Conservation (phyloP, 1,140 invertebrate genomes). For the Magallana angulata region DNA sequence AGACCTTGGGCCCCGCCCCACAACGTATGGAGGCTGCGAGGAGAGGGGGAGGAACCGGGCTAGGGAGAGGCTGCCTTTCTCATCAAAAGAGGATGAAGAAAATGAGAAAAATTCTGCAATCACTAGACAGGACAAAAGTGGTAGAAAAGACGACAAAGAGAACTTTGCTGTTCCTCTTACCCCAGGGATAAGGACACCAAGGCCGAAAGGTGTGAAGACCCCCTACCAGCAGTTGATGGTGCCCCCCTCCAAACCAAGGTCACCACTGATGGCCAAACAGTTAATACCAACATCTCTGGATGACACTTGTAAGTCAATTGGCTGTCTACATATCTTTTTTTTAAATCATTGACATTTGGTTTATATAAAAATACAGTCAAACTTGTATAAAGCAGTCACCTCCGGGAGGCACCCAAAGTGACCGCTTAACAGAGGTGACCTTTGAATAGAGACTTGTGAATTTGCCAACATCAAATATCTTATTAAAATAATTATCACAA, state of each 20-base stretch:
- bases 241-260: slow-evolving; percentile 58
- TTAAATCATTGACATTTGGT: no score
- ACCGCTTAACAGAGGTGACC: no score
- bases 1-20: slow-evolving; percentile 51
- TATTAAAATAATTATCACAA: no score
- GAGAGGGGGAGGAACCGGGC: slow-evolving; percentile 63
- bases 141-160: slow-evolving; percentile 72
- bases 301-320: slow-evolving; percentile 69
- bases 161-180: slow-evolving; percentile 78
- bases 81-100: slow-evolving; percentile 50
- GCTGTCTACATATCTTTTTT: no score
- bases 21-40: slow-evolving; percentile 53
- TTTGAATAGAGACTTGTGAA: no score
- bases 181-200: slow-evolving; percentile 60
- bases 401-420: no score
- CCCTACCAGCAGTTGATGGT: slow-evolving; percentile 39
- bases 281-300: slow-evolving; percentile 65
- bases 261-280: slow-evolving; percentile 67
- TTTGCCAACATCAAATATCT: no score
- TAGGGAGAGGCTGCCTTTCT: slow-evolving; percentile 67
- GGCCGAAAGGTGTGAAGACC: slow-evolving; percentile 50
- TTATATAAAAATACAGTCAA: no score
- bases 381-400: no score
- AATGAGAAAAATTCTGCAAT: slow-evolving; percentile 55
- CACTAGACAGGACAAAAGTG: slow-evolving; percentile 41